A percentile compares a stretch with the other conserved stretches of the same genome.
Evolutionary conservation across 1,140 invertebrate genomes (phyloP).

Genomic region (Periplaneta americana): DNA sequence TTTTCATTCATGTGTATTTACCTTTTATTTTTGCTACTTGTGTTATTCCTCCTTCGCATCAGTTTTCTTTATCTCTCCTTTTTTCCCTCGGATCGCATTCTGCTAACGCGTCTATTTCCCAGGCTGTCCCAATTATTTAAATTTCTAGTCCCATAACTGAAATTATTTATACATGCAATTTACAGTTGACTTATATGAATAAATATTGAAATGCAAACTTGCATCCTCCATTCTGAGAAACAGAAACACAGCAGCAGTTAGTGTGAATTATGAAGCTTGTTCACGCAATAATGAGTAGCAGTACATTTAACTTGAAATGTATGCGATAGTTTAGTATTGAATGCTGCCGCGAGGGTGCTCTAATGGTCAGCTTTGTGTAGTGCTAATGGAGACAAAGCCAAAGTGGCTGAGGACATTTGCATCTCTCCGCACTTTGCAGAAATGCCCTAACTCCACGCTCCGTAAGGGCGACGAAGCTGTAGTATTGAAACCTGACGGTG

Average conservation of each 20-base stretch:
- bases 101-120: neutral
- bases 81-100: neutral
- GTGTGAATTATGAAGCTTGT: neutral
- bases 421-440: neutral
- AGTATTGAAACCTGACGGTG: neutral
- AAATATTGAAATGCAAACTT: neutral
- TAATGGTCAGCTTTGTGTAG: neutral
- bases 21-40: no score
- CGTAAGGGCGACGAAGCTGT: neutral
- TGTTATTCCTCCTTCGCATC: no score
- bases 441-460: neutral
- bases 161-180: neutral
- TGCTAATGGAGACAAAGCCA: neutral
- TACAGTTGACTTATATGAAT: neutral
- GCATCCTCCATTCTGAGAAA: neutral
- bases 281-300: neutral
- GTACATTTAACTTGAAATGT: neutral
- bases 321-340: neutral
- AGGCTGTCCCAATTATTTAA: neutral
- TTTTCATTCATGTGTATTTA: no score
- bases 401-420: neutral
- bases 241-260: neutral
- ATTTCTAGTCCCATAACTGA: neutral
- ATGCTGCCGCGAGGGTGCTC: neutral
- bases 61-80: neutral